Base-by-base conservation (phyloP, 2,888 invertebrate genomes). In the Cataglyphis albicans region DNA sequence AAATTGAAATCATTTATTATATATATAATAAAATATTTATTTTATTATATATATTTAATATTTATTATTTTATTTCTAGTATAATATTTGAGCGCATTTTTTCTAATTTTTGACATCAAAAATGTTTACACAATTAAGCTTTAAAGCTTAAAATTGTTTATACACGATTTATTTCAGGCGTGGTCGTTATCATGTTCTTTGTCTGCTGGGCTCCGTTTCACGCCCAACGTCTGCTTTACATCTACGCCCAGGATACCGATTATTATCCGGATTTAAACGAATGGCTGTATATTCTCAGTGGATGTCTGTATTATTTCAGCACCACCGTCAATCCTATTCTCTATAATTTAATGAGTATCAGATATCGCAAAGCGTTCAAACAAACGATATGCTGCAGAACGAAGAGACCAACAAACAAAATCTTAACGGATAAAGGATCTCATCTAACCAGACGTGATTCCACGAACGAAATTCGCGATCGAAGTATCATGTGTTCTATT, bases 151-250 rank as follows among this genome's bases (percentile, higher is more conserved):
- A 29, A 63, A 61, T 63, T 48, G 1, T 18, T 2, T 12, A 21
- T 2, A 18, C 9, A 7, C 6, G 25, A 9, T 25, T 52, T 18
- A 80, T 95, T 96, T 18, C 95, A 99, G 99, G 98, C 89, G 98
- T 98, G 3, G 99, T 99, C 32, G 99, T 99, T 76, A 96, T 98
- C 9, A 97, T 98, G 48, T 99, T 99, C 95, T 99, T 99, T 95
- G 95, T 98, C 15, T 98, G 99, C 95, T 99, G 99, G 99, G 98
- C 98, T 0, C 99, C 99, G 41, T 99, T 99, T 95, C 99, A 99
- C 95, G 96, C 98, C 86, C 99, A 99, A 95, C 96, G 99, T 7
- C 95, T 99, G 76, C 96, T 98, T 94, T 98, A 97, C 93, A 96
- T 98, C 90, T 97, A 98, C 94, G 97, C 96, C 41, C 95, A 96